Base-by-base conservation (phyloP, 2,113 vertebrate genomes). In the Chloebia gouldiae region DNA sequence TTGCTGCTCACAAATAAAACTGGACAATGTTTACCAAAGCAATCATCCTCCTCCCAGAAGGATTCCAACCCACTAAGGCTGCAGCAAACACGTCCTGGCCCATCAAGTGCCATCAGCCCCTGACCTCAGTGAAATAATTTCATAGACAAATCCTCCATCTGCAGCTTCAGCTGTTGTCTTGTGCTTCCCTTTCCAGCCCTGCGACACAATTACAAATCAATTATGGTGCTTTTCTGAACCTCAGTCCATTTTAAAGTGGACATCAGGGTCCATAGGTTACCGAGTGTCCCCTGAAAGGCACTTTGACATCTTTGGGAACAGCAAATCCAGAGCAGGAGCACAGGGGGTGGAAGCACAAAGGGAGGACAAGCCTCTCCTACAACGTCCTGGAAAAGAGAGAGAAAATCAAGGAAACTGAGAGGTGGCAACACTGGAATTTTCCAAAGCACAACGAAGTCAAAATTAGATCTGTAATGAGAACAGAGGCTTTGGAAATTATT, bases 121-220 rank as follows among this genome's bases (percentile, higher is more conserved):
- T 44, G 37, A 84, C 63, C 66, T 12, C 73, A 89, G 54, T 25
- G 78, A 82, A 91, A 95, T 44, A 1, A 1, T 56, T 72, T 83
- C 22, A 69, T 22, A 71, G 60, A 63, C 73, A 93, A 96, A 94
- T 56, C 9, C 25, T 39, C 70, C 88, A 82, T 88, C 83, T 97
- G 95, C 51, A 96, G 81, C 70, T 23, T 10, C 76, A 94, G 45
- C 87, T 0, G 0, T 2, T 2, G 30, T 2, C 71, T 89, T 54
- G n/a, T 56, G 57, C 42, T 95, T 54, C 82, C 35, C 31, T 81
- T 86, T 57, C 42, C 49, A 82, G 33, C 73, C 82, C 10, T 11
- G 25, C 10, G 93, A 49, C 56, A 39, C 13, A 59, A 83, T 86
- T 83, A 93, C 23, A 73, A 66, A 87, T 69, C 91, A 78, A 83